phyloP scores from a whole-genome alignment of 2,797 vertebrate genomes.

The Rhinogobio ventralis region DNA sequence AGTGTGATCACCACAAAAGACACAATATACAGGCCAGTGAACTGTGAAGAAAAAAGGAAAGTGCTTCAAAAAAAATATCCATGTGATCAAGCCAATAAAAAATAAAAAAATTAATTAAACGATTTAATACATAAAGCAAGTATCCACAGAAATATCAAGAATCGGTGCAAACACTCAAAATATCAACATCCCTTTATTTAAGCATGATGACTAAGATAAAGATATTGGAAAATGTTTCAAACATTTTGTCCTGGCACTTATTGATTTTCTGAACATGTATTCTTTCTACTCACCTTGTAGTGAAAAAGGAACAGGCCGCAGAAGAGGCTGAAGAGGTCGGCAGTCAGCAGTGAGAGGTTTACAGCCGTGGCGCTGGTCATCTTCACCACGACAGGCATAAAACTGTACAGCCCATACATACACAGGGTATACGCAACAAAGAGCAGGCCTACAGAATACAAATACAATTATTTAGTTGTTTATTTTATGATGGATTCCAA shows the following conservation, averaged over 20 bases:
- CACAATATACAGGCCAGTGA: conserved; percentile 90
- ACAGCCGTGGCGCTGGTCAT: conserved; percentile 91
- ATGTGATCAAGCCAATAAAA: background rate
- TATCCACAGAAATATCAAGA: background rate
- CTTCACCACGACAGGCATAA: conserved; percentile 93
- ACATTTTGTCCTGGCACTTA: background rate
- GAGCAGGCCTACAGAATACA: conserved; percentile 77
- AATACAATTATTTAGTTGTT: conserved; percentile 11
- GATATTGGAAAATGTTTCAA: background rate
- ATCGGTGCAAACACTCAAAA: background rate
- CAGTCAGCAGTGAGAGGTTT: conserved; percentile 93
- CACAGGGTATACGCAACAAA: conserved; percentile 86
- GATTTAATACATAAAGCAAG: background rate
- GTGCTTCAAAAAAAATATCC: too few relatives aligned
- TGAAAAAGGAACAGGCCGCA: conserved; percentile 90
- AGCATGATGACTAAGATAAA: background rate
- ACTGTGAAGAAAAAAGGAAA: conserved; percentile 73
- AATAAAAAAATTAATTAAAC: background rate
- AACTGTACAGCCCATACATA: conserved; percentile 93
- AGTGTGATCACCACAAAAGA: conserved; percentile 88
- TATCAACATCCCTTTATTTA: background rate
- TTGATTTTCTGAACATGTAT: conserved; percentile 2
- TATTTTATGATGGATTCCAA: background rate
- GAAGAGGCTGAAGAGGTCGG: conserved; percentile 97
- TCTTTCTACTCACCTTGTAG: conserved; percentile 79